Percentiles rank a stretch among this genome's conserved stretches.
Conservation (phyloP, 2,888 invertebrate genomes). For the Euplexia lucipara region DNA sequence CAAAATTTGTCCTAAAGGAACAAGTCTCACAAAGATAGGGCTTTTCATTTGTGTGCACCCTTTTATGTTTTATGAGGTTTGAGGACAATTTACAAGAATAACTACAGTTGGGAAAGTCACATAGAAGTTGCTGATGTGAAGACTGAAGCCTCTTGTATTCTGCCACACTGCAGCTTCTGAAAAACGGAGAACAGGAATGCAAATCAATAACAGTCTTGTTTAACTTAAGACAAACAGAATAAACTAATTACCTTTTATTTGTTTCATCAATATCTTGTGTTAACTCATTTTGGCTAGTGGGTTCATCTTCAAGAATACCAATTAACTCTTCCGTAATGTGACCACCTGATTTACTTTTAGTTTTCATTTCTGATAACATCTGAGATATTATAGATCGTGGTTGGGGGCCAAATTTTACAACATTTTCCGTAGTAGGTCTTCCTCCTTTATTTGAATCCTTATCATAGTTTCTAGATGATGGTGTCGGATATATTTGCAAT, state of each 20-base stretch:
- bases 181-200: slow-evolving; percentile 48
- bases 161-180: slow-evolving; percentile 80
- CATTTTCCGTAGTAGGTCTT: slow-evolving; percentile 74
- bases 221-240: no score
- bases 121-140: slow-evolving; percentile 84
- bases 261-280: slow-evolving; percentile 26
- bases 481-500: slow-evolving; percentile 57
- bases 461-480: slow-evolving; percentile 16
- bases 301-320: slow-evolving; percentile 34
- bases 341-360: slow-evolving; percentile 26
- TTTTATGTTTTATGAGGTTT: slow-evolving; percentile 86
- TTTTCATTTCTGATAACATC: slow-evolving; percentile 71
- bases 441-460: slow-evolving; percentile 72
- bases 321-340: not conserved
- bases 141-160: slow-evolving; percentile 83
- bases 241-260: no score
- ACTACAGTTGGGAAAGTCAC: slow-evolving; percentile 88
- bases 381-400: slow-evolving; percentile 82
- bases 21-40: slow-evolving; percentile 87
- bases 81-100: slow-evolving; percentile 89
- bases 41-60: slow-evolving; percentile 84
- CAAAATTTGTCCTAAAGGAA: slow-evolving; percentile 85
- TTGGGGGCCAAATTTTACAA: slow-evolving; percentile 76
- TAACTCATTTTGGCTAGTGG: slow-evolving; percentile 23
- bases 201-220: slow-evolving; percentile 1